Evolutionary conservation across 2,888 invertebrate genomes (phyloP), one percentile per base, ranked within the genome.

Genomic region (Scaptomyza reducta): DNA sequence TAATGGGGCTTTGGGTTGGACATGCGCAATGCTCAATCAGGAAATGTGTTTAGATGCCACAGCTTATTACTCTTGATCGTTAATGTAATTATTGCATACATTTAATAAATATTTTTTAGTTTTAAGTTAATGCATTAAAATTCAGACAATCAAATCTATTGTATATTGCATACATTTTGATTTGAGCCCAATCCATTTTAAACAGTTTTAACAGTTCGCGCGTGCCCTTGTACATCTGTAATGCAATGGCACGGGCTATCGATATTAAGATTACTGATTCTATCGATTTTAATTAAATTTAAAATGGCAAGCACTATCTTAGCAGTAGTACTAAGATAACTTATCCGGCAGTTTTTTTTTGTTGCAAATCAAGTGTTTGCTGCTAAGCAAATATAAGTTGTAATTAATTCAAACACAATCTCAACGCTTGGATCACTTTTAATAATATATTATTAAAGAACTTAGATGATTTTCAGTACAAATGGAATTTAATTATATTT

Each of bases 1-100:
- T 58, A 42, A 55, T 76, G 56, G 25, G 27, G n/a, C 42, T 55
- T 53, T 22, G n/a, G 41, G 42, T 45, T 38, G 53, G 59, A 57
- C 72, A 70, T 73, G 72, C 72, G 75, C 75, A 55, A 3, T 47
- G 5, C 16, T 31, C 18, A 11, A 35, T 11, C 29, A 62, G 47
- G n/a, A 56, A 31, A n/a, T 51, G 31, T n/a, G n/a, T 33, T 10
- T 54, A 59, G 27, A 18, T n/a, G 29, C 35, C 14, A 14, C 18
- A 9, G n/a, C 29, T 40, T 54, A 35, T 40, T 42, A 25, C 2
- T 29, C 13, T 46, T 44, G 62, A 14, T 38, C 35, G 35, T 35
- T 6, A 6, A 6, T 22, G 3, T 22, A 4, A 22, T 22, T 22
- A 22, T 22, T 22, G 1, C 22, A 4, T 22, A 22, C 22, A 22